A percentile compares a stretch with the other conserved stretches of the same genome.
phyloP scores from a whole-genome alignment of 2,888 invertebrate genomes.

The Spilarctia lutea region DNA sequence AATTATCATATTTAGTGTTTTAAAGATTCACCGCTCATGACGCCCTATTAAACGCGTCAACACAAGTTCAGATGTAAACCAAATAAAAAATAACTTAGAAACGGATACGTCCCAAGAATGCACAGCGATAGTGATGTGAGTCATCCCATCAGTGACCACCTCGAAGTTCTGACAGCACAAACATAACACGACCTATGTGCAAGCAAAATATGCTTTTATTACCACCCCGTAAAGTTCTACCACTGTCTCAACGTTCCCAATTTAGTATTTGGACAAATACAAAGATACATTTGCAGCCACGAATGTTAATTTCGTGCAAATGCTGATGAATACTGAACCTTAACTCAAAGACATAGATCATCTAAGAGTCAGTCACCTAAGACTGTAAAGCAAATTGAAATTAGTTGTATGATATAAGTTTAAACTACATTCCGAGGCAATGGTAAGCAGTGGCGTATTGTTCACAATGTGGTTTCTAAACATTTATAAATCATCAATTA shows the following conservation, averaged over 20 bases:
- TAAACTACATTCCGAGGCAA: slow-evolving; percentile 78
- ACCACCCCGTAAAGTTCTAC: slow-evolving; percentile 45
- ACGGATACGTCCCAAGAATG: slow-evolving; percentile 82
- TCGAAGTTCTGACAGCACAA: slow-evolving; percentile 65
- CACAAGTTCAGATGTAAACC: slow-evolving; percentile 66
- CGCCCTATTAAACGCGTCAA: slow-evolving; percentile 67
- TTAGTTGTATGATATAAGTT: slow-evolving; percentile 67
- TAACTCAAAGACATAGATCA: slow-evolving; percentile 40
- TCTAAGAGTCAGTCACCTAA: slow-evolving; percentile 28
- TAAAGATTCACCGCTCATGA: slow-evolving; percentile 36
- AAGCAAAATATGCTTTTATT: slow-evolving; percentile 55
- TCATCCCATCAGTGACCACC: slow-evolving; percentile 82
- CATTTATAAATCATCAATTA: slow-evolving; percentile 66
- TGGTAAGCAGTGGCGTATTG: slow-evolving; percentile 67
- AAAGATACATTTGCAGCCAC: slow-evolving; percentile 58
- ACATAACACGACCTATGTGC: slow-evolving; percentile 39
- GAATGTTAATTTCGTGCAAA: slow-evolving; percentile 52
- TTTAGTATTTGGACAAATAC: slow-evolving; percentile 59
- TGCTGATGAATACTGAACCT: slow-evolving; percentile 35
- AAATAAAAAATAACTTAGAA: slow-evolving; percentile 68
- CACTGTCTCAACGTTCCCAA: slow-evolving; percentile 46
- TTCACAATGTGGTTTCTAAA: slow-evolving; percentile 62
- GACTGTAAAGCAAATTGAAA: slow-evolving; percentile 26
- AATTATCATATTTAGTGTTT: slow-evolving; percentile 18
- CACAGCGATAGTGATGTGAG: slow-evolving; percentile 75